phyloP scores from a whole-genome alignment of 2,888 invertebrate species.

The Girardia tigrina region DNA sequence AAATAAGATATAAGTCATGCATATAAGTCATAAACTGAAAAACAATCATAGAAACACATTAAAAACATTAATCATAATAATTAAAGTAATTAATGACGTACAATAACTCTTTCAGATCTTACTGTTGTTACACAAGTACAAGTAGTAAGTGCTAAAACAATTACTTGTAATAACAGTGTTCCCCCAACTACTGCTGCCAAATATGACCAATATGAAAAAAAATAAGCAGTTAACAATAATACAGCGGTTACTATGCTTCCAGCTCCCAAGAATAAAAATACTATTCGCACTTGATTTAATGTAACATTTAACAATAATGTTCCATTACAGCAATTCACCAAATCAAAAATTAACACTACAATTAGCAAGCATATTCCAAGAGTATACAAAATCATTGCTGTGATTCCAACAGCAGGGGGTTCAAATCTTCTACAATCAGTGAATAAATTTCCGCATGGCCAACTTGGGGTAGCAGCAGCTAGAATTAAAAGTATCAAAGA shows the following conservation, averaged over 20 bases:
- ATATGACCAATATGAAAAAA: not conserved
- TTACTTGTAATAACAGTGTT: not conserved
- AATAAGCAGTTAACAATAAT: not conserved
- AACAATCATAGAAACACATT: too few relatives aligned
- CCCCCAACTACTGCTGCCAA: not conserved
- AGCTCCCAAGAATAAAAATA: not conserved
- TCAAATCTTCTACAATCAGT: not conserved
- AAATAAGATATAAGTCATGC: too few relatives aligned
- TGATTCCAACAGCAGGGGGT: not conserved
- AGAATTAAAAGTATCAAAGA: not conserved
- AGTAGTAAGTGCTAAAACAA: not conserved
- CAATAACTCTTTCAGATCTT: too few relatives aligned
- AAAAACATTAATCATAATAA: too few relatives aligned
- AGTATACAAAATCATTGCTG: slow-evolving; percentile 28
- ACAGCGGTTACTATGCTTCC: not conserved
- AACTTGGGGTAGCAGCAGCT: slow-evolving; percentile 26
- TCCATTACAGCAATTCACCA: not conserved
- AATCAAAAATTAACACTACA: slow-evolving; percentile 10
- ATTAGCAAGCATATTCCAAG: not conserved
- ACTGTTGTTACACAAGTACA: not conserved
- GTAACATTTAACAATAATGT: not conserved
- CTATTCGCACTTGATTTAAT: not conserved
- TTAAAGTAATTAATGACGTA: too few relatives aligned
- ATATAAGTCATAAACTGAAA: too few relatives aligned
- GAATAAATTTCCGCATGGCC: slow-evolving; percentile 25